Conservation (phyloP, 2,888 invertebrate genomes). For the Augochlorella aurata region DNA sequence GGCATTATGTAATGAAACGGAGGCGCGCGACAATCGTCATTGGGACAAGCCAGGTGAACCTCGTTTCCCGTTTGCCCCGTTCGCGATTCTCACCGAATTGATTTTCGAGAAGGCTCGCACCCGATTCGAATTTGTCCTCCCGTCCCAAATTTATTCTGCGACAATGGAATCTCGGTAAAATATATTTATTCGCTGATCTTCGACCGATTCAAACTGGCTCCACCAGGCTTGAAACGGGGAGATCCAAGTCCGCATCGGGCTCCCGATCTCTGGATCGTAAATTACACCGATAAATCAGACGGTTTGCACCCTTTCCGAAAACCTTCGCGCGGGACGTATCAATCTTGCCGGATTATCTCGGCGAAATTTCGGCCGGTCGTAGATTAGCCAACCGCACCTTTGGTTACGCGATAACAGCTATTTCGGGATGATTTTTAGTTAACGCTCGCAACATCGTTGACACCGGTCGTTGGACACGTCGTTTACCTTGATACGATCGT, state of each 20-base stretch:
- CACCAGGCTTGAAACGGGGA: background rate
- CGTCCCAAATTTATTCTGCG: background rate
- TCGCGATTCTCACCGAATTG: background rate
- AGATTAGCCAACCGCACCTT: background rate
- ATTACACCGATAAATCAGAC: background rate
- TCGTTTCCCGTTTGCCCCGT: background rate
- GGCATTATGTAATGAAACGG: constrained; percentile 68
- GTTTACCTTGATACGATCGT: background rate
- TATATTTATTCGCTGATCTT: no score
- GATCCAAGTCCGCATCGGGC: background rate
- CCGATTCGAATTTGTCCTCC: background rate
- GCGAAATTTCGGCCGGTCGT: background rate
- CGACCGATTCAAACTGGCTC: background rate
- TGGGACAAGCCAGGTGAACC: constrained; percentile 34
- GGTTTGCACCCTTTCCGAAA: background rate
- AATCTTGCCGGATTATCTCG: constrained; percentile 4
- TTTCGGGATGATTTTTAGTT: constrained; percentile 16
- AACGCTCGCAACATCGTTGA: background rate
- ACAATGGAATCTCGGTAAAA: no score
- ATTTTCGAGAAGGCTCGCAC: background rate
- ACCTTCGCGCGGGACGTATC: background rate
- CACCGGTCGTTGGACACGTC: background rate
- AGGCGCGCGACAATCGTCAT: constrained; percentile 57
- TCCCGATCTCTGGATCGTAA: background rate
- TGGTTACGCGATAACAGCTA: constrained; percentile 3